These are phyloP conservation scores for Odontocolon sp. DNA, from an alignment of 2,888 invertebrate species.

Conservation along the genomic window DNA sequence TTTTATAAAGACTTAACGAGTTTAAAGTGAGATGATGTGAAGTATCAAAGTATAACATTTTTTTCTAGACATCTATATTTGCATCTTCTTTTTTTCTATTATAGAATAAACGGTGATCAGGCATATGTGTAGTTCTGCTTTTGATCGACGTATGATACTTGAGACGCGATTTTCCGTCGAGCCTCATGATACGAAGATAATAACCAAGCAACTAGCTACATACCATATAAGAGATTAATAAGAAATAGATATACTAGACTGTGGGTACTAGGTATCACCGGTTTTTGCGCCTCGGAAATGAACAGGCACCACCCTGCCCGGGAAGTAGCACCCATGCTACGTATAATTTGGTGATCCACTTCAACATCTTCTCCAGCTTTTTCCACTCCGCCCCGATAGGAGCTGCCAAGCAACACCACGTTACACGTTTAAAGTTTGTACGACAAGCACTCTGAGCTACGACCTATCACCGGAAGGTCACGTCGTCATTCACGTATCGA, in stretches of 20 bases:
- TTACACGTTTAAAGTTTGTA: conserved; percentile 47
- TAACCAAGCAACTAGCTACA: conserved; percentile 43
- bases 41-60: conserved; percentile 5
- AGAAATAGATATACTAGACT: conserved; percentile 36
- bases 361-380: conserved; percentile 73
- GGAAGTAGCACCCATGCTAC: conserved; percentile 75
- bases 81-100: not conserved
- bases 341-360: conserved; percentile 75
- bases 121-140: not conserved
- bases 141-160: conserved; percentile 9
- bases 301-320: conserved; percentile 69
- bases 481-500: not conserved
- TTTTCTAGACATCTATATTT: not conserved
- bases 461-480: conserved; percentile 38
- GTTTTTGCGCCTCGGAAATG: conserved; percentile 73
- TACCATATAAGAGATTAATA: conserved; percentile 43
- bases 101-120: not conserved
- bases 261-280: conserved; percentile 71
- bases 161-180: not conserved
- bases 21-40: not conserved
- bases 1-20: not conserved
- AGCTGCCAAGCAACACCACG: conserved; percentile 67
- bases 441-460: conserved; percentile 18
- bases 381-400: conserved; percentile 67
- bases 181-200: conserved; percentile 4